Percentiles rank a stretch among this genome's conserved stretches.
These are phyloP conservation scores for Poecilia velifera DNA, from an alignment of 2,797 vertebrate genomes.

Conservation along the genomic window DNA sequence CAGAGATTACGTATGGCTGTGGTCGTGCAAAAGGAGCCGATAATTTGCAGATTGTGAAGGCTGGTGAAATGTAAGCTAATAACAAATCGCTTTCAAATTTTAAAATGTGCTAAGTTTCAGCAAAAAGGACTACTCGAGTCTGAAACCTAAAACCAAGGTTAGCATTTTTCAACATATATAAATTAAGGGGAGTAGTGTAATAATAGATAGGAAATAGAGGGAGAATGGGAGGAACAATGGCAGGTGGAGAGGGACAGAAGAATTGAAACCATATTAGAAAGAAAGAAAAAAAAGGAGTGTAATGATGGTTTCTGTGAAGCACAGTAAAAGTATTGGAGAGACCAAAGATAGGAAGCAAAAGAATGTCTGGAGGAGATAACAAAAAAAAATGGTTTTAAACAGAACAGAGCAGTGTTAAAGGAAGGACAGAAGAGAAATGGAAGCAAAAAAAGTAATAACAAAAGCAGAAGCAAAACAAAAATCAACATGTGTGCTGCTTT, in stretches of 20 bases:
- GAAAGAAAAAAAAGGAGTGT: slow-evolving; percentile 10
- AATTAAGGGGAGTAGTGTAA: not conserved
- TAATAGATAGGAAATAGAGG: slow-evolving; percentile 15
- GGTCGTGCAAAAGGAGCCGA: not conserved
- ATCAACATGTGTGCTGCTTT: no score
- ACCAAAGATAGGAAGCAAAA: slow-evolving; percentile 9
- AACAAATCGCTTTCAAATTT: not conserved
- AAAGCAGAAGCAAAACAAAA: slow-evolving; percentile 5
- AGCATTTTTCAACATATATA: not conserved
- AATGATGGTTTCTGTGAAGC: slow-evolving; percentile 11
- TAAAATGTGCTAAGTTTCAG: not conserved
- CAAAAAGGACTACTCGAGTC: not conserved
- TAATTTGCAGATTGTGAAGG: not conserved
- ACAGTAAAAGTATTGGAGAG: slow-evolving; percentile 18
- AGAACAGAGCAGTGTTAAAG: not conserved
- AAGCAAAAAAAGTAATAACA: not conserved
- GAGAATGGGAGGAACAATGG: slow-evolving; percentile 27
- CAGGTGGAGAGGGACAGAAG: slow-evolving; percentile 25
- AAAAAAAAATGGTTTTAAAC: not conserved
- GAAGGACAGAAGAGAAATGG: not conserved
- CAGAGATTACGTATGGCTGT: not conserved
- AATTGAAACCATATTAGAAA: slow-evolving; percentile 26
- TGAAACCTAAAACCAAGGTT: not conserved
- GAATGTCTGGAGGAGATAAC: slow-evolving; percentile 15
- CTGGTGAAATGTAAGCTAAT: not conserved